These are phyloP conservation scores for Drosophila borealis DNA, from an alignment of 2,888 invertebrate genomes.

Conservation along the genomic window DNA sequence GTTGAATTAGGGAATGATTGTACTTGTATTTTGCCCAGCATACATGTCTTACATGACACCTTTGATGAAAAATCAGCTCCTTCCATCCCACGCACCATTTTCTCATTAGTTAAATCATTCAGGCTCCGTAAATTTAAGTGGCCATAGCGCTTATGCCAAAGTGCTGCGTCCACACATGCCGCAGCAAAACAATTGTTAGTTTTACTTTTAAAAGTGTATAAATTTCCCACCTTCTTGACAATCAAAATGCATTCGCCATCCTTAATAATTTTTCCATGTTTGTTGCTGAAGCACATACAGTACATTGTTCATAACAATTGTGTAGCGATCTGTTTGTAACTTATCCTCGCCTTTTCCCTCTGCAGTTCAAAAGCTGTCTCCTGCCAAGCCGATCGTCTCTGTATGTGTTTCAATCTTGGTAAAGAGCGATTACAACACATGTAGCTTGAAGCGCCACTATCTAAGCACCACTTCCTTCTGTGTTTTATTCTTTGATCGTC, in stretches of 20 bases:
- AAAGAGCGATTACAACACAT: constrained; percentile 17
- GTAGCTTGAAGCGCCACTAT: constrained; percentile 16
- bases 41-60: too few relatives aligned
- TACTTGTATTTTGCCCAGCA: too few relatives aligned
- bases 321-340: not conserved
- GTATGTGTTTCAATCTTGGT: constrained; percentile 1
- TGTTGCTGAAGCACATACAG: not conserved
- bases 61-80: too few relatives aligned
- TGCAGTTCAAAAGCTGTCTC: not conserved
- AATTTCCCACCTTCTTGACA: not conserved
- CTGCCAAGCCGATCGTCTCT: constrained; percentile 21
- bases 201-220: too few relatives aligned
- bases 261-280: too few relatives aligned
- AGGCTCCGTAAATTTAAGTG: too few relatives aligned
- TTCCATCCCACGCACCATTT: too few relatives aligned
- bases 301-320: not conserved
- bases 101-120: too few relatives aligned
- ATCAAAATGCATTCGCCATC: not conserved
- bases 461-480: constrained; percentile 10
- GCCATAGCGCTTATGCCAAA: too few relatives aligned
- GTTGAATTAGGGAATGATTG: not conserved
- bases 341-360: not conserved
- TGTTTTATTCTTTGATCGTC: not conserved
- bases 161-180: too few relatives aligned
- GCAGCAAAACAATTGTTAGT: too few relatives aligned